These are phyloP conservation scores for Sarcophaga subvicina DNA, from an alignment of 2,888 invertebrate species.

Conservation along the genomic window DNA sequence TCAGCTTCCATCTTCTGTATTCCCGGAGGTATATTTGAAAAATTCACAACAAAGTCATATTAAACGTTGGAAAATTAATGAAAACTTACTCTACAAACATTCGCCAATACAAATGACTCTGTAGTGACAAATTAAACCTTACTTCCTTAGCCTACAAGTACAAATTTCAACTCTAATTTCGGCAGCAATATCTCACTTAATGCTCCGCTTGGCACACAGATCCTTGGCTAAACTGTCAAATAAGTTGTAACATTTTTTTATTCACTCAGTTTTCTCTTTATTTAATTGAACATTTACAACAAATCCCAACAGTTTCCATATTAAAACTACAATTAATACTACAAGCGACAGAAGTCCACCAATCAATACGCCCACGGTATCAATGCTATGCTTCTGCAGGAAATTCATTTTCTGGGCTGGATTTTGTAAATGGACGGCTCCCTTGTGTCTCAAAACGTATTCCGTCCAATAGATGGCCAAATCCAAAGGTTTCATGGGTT, in stretches of 20 bases:
- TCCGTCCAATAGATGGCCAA: conserved; percentile 80
- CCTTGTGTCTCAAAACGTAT: conserved; percentile 77
- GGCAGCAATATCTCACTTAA: too few relatives aligned
- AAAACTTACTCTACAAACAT: too few relatives aligned
- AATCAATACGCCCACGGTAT: conserved; percentile 73
- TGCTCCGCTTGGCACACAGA: rapidly evolving
- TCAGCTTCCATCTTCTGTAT: too few relatives aligned
- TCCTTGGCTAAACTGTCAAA: not conserved
- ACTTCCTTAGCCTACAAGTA: too few relatives aligned
- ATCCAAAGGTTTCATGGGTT: conserved; percentile 75
- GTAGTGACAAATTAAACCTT: too few relatives aligned
- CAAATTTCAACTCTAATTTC: too few relatives aligned
- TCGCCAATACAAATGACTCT: too few relatives aligned
- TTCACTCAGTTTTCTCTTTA: conserved; percentile 38
- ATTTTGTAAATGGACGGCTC: conserved; percentile 75
- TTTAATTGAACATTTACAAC: not conserved
- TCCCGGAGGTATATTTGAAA: too few relatives aligned
- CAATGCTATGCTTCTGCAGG: conserved; percentile 75
- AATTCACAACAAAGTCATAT: too few relatives aligned
- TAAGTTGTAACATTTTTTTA: not conserved
- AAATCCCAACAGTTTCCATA: conserved; percentile 32
- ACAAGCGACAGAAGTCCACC: conserved; percentile 28
- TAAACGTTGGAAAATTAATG: too few relatives aligned
- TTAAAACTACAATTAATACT: not conserved
- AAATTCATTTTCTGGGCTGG: conserved; percentile 73